phyloP scores from a whole-genome alignment of 2,113 vertebrate genomes.

The Ammodytes marinus region DNA sequence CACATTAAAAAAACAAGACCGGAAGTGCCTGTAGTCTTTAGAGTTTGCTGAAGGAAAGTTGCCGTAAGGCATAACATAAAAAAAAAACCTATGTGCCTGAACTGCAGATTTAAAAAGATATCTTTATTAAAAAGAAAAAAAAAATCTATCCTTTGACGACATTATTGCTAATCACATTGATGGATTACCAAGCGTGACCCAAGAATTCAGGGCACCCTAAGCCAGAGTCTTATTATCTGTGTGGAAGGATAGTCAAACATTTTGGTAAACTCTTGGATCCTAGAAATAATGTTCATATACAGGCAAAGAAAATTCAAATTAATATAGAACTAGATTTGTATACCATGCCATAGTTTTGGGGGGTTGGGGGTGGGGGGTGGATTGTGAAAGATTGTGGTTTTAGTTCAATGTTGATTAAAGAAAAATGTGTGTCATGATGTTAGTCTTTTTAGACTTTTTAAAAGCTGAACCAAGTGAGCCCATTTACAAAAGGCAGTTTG shows the following conservation, averaged over 20 bases:
- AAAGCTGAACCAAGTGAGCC: neutral
- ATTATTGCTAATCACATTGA: constrained; percentile 3
- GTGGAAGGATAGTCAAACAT: neutral
- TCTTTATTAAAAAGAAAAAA: neutral
- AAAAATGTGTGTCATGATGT: neutral
- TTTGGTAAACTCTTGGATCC: neutral
- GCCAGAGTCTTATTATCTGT: neutral
- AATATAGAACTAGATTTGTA: too few species aligned
- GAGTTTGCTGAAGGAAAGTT: neutral
- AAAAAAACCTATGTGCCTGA: neutral
- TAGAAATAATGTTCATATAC: neutral
- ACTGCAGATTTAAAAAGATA: neutral
- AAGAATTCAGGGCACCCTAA: neutral
- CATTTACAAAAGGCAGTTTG: too few species aligned
- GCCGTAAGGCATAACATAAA: neutral
- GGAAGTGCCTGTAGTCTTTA: neutral
- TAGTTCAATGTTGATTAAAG: neutral
- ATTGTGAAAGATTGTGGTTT: neutral
- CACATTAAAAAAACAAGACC: neutral
- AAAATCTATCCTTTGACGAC: neutral
- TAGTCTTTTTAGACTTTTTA: neutral
- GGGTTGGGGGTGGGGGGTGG: neutral
- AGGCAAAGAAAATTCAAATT: neutral
- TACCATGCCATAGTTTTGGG: too few species aligned
- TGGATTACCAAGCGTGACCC: neutral